Evolutionary conservation across 1,140 invertebrate genomes (phyloP).

Genomic region (Batillaria attramentaria): DNA sequence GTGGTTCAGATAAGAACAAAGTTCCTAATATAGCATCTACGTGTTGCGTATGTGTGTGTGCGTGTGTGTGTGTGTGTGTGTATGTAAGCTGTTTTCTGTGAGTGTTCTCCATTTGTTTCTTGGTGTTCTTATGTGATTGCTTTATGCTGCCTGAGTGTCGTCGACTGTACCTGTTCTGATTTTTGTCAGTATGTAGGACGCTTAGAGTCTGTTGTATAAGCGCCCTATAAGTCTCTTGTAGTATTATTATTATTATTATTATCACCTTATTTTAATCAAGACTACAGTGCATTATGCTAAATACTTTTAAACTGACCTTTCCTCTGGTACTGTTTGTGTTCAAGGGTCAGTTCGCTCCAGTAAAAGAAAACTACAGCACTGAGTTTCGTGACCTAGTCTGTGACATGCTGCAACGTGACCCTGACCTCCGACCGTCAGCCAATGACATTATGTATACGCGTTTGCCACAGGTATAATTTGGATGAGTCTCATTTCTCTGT

Average conservation of each 20-base stretch:
- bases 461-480: conserved; percentile 64
- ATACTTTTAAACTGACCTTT: background rate
- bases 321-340: conserved; percentile 1
- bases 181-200: background rate
- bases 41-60: too few relatives aligned
- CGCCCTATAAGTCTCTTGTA: too few relatives aligned
- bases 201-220: too few relatives aligned
- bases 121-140: too few relatives aligned
- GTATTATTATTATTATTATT: too few relatives aligned
- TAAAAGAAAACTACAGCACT: conserved; percentile 79
- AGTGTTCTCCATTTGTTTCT: too few relatives aligned
- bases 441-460: conserved; percentile 72
- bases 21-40: too few relatives aligned
- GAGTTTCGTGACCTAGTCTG: conserved; percentile 76
- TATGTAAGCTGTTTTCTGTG: too few relatives aligned
- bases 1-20: background rate
- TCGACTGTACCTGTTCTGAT: background rate
- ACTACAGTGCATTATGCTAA: background rate
- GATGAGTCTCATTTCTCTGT: too few relatives aligned
- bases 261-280: background rate
- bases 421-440: conserved; percentile 74
- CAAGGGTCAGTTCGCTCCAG: conserved; percentile 75
- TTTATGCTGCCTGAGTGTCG: too few relatives aligned
- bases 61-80: too few relatives aligned
- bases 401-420: conserved; percentile 71